These are phyloP conservation scores for Pseudoatta argentina DNA, from an alignment of 1,140 invertebrate genomes.

Conservation along the genomic window DNA sequence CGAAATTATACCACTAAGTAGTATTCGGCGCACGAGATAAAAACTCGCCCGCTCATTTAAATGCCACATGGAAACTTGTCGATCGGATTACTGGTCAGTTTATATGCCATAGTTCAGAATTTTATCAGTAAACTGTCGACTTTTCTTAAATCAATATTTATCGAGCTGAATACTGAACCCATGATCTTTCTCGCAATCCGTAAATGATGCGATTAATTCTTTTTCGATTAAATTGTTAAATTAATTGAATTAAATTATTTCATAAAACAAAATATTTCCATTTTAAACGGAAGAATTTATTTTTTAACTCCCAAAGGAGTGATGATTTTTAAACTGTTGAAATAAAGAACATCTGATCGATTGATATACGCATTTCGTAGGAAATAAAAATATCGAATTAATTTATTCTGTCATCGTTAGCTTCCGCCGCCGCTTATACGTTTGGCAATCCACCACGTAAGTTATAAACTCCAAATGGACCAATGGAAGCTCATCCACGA, in stretches of 20 bases:
- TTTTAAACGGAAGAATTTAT: background rate
- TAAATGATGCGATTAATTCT: conserved; percentile 21
- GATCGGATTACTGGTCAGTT: conserved; percentile 80
- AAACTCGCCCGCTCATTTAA: conserved; percentile 78
- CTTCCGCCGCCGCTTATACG: background rate
- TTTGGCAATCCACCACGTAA: background rate
- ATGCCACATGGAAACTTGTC: conserved; percentile 78
- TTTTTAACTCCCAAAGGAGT: background rate
- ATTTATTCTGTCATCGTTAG: background rate
- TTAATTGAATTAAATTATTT: conserved; percentile 1
- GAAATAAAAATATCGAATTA: conserved; percentile 26
- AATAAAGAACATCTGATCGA: background rate
- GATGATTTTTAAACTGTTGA: background rate
- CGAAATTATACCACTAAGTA: conserved; percentile 82
- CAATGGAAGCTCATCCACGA: conserved; percentile 27
- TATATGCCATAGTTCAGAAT: conserved; percentile 74
- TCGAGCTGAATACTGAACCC: background rate
- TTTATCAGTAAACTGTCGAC: conserved; percentile 20
- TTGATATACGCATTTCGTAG: background rate
- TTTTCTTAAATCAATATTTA: conserved; percentile 26
- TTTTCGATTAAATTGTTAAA: background rate
- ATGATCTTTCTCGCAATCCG: background rate
- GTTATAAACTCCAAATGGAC: conserved; percentile 47
- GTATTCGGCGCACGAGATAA: conserved; percentile 71
- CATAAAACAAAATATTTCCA: background rate